A percentile compares a stretch with the other conserved stretches of the same genome.
phyloP scores from a whole-genome alignment of 2,797 vertebrate genomes.

The Dendrocincla tyrannina region DNA sequence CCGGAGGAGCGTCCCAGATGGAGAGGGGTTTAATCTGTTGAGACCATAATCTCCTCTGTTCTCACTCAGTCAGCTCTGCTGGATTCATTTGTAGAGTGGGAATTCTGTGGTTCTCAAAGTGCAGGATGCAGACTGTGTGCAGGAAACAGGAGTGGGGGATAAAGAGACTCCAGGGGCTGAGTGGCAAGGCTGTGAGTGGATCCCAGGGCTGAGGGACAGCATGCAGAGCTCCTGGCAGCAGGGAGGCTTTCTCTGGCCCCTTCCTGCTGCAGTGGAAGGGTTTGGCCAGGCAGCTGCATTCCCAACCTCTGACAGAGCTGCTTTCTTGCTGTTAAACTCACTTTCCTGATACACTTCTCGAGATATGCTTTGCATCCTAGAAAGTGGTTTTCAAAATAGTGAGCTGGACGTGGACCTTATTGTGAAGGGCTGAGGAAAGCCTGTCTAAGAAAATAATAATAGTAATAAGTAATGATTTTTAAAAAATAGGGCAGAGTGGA shows the following conservation, averaged over 20 bases:
- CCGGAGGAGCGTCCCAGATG: neutral
- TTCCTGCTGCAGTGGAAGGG: constrained; percentile 24
- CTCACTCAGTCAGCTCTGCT: neutral
- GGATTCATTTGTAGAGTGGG: neutral
- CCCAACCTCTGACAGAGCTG: constrained; percentile 48
- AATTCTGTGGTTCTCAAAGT: neutral
- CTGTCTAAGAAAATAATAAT: neutral
- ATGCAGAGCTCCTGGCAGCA: neutral
- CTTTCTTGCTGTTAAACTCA: neutral
- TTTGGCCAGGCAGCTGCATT: constrained; percentile 56
- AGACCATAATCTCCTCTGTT: fast-evolving
- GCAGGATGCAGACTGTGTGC: neutral
- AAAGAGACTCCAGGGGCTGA: neutral
- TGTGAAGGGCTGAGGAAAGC: neutral
- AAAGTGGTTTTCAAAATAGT: neutral
- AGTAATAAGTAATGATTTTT: neutral
- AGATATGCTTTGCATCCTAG: neutral
- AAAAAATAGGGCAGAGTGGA: neutral
- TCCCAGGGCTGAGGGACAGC: neutral
- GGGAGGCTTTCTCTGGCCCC: constrained; percentile 7
- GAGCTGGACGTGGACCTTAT: neutral
- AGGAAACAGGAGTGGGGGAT: neutral
- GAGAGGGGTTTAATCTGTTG: neutral
- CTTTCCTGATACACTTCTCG: neutral
- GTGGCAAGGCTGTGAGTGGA: neutral